phyloP scores from a whole-genome alignment of 1,140 invertebrate genomes.

The Pentalonia nigronervosa region DNA sequence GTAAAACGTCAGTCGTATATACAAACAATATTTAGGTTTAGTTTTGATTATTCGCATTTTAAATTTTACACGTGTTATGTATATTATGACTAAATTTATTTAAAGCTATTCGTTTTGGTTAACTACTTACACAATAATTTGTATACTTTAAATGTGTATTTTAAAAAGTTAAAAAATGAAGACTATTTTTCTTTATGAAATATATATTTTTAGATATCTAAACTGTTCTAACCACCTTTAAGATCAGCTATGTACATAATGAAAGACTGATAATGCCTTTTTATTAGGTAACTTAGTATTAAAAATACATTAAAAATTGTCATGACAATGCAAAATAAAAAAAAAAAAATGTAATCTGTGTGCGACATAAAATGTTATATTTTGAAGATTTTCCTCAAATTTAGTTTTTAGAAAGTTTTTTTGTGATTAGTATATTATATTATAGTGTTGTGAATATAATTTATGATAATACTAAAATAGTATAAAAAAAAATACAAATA shows the following conservation, averaged over 20 bases:
- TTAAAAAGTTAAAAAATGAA: slow-evolving; percentile 34
- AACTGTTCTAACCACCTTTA: slow-evolving; percentile 30
- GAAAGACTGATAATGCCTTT: slow-evolving; percentile 47
- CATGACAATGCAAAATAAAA: background rate
- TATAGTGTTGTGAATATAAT: slow-evolving; percentile 40
- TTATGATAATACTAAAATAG: background rate
- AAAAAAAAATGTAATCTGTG: slow-evolving; percentile 5
- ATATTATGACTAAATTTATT: slow-evolving; percentile 21
- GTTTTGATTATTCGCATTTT: background rate
- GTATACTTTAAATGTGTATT: slow-evolving; percentile 9
- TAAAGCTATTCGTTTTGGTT: slow-evolving; percentile 5
- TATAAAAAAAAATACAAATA: slow-evolving; percentile 7
- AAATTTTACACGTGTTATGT: slow-evolving; percentile 22
- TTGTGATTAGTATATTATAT: slow-evolving; percentile 37
- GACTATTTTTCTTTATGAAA: slow-evolving; percentile 46
- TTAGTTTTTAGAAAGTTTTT: slow-evolving; percentile 8
- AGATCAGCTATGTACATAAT: slow-evolving; percentile 50
- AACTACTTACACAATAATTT: background rate
- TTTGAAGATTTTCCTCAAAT: background rate
- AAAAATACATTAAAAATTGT: slow-evolving; percentile 28
- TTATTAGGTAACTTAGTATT: slow-evolving; percentile 29
- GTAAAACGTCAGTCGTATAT: background rate
- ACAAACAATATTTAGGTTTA: background rate
- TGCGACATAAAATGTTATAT: slow-evolving; percentile 52
- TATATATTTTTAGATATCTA: slow-evolving; percentile 45